Conservation (phyloP, 2,113 vertebrate species). For the Setophaga petechia region DNA sequence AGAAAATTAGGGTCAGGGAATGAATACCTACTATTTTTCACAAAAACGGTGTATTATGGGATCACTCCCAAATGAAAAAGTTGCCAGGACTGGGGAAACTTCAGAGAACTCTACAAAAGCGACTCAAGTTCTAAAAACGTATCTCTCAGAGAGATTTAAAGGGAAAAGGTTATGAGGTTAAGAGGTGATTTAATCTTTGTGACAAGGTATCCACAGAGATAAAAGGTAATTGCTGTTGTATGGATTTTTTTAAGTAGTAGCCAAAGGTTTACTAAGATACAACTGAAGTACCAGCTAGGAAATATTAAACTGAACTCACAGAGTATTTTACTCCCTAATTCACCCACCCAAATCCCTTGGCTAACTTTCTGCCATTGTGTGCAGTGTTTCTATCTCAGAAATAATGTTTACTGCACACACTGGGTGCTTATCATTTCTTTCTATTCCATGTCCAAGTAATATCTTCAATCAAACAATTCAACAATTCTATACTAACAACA, state of each 20-base stretch:
- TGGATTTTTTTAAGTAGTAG: neutral
- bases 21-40: neutral
- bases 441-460: neutral
- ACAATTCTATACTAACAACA: neutral
- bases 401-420: neutral
- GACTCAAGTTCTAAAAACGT: neutral
- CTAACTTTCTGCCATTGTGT: neutral
- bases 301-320: neutral
- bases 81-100: neutral
- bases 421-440: neutral
- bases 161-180: neutral
- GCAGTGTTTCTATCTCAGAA: neutral
- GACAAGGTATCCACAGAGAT: neutral
- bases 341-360: neutral
- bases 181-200: neutral
- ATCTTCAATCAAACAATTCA: neutral
- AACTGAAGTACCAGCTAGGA: neutral
- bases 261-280: neutral
- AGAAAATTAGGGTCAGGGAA: conserved; percentile 30
- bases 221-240: neutral
- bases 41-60: neutral
- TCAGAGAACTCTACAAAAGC: neutral
- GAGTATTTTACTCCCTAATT: neutral
- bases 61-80: neutral
- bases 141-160: neutral